Percentiles rank a stretch among this genome's conserved stretches.
These are phyloP conservation scores for Stictocephala bisonia DNA, from an alignment of 2,888 invertebrate species.

Conservation along the genomic window DNA sequence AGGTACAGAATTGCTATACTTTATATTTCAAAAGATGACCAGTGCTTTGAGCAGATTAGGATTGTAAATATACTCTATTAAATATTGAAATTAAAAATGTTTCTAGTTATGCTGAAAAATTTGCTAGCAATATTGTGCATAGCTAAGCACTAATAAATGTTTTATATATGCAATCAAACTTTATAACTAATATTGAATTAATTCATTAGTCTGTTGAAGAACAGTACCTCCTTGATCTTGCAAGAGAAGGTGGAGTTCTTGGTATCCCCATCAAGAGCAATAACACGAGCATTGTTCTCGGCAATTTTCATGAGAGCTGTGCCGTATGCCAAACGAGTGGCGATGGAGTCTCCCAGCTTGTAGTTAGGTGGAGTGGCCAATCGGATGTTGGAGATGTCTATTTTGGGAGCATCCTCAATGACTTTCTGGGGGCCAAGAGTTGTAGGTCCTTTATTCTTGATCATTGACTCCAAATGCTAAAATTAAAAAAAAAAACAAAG, in stretches of 20 bases:
- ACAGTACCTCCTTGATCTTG: slow-evolving; percentile 78
- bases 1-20: too few relatives aligned
- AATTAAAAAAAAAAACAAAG: slow-evolving; percentile 52
- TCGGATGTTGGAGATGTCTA: slow-evolving; percentile 77
- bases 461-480: slow-evolving; percentile 73
- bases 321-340: slow-evolving; percentile 95
- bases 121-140: too few relatives aligned
- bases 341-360: slow-evolving; percentile 79
- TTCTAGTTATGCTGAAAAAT: too few relatives aligned
- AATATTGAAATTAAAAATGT: too few relatives aligned
- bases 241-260: slow-evolving; percentile 99
- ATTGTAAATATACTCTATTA: too few relatives aligned
- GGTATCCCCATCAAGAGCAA: slow-evolving; percentile 97
- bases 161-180: too few relatives aligned
- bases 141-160: too few relatives aligned
- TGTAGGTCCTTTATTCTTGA: slow-evolving; percentile 75
- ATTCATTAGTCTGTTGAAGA: too few relatives aligned
- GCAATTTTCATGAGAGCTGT: slow-evolving; percentile 91
- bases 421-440: slow-evolving; percentile 75
- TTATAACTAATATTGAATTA: too few relatives aligned
- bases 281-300: slow-evolving; percentile 76
- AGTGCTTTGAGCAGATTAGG: too few relatives aligned
- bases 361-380: slow-evolving; percentile 87
- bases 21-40: too few relatives aligned
- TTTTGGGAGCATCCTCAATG: slow-evolving; percentile 75